A percentile compares a stretch with the other conserved stretches of the same genome.
phyloP scores from a whole-genome alignment of 2,888 invertebrate species.

The Philonicus albiceps region DNA sequence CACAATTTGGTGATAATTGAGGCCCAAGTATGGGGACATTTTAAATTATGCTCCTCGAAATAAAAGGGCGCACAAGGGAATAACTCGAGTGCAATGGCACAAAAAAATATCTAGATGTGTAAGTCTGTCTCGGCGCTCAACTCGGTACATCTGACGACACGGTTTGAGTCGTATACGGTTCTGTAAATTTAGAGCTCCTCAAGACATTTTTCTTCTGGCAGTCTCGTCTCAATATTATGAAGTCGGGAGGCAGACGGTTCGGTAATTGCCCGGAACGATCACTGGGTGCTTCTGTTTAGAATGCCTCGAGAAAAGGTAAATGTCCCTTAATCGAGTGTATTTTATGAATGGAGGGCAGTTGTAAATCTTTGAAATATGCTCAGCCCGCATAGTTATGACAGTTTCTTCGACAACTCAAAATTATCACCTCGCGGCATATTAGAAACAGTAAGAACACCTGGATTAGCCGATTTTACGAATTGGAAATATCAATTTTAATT shows the following conservation, averaged over 20 bases:
- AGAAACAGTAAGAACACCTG: not conserved
- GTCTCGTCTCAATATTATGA: constrained; percentile 14
- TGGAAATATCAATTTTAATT: not conserved
- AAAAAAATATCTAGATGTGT: not conserved
- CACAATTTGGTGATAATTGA: constrained; percentile 47
- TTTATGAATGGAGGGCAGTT: constrained; percentile 19
- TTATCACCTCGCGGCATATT: not conserved
- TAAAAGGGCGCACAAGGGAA: constrained; percentile 9
- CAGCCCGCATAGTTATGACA: not conserved
- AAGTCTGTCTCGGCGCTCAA: not conserved
- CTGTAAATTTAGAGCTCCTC: constrained; percentile 24
- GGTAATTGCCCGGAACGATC: constrained; percentile 44
- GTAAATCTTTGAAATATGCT: not conserved
- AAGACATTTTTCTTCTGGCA: constrained; percentile 22
- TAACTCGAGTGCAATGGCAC: constrained; percentile 43
- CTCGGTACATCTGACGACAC: not conserved
- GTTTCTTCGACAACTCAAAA: not conserved
- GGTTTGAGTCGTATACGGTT: not conserved
- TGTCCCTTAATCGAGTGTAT: constrained; percentile 19
- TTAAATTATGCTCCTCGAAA: constrained; percentile 28
- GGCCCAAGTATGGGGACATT: not conserved
- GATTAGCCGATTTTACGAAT: not conserved
- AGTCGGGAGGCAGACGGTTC: constrained; percentile 22
- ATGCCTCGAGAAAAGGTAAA: not conserved
- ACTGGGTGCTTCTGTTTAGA: constrained; percentile 25